Base-by-base conservation (phyloP, 2,797 vertebrate genomes). In the Acrossocheilus fasciatus region DNA sequence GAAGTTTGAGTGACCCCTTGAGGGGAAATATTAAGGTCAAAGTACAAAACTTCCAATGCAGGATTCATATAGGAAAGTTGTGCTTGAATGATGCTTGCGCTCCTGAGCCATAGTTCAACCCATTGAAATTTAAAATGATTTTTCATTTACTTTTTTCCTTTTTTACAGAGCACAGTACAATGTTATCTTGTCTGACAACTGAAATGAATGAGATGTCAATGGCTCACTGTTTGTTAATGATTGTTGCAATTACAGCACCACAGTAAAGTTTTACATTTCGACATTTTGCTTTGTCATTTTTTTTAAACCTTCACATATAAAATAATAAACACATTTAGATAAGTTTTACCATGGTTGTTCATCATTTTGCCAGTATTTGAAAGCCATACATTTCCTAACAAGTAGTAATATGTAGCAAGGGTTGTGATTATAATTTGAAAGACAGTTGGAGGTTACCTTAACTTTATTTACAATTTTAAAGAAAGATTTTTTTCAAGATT, bases 221-320 rank as follows among this genome's bases (percentile, higher is more conserved):
- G 83, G 91, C 91, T 86, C 64, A 92, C 92, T 91, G 94, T 93
- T 93, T 92, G 94, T 92, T 90, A 90, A 93, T 93, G 91, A 87
- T 82, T 93, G 92, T 95, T 93, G 88, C 88, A 84, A 93, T 92
- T 95, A 93, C 94, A 93, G 92, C 92, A 94, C 93, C 94, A 94
- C 95, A 95, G 95, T 96, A 96, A 95, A 92, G 68, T 87, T 95
- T 89, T 87, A 94, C 83, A 92, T 92, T 95, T 95, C 92, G 92
- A 94, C 85, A 91, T 89, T 88, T 59, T 86, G 74, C 36, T 41
- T 6, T 87, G 87, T 88, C 66, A 14, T 87, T 45, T 66, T 54
- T 20, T 20, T 20, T n/a, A 59, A 59, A n/a, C 20, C 52, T n/a
- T 84, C 15, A 26, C 7, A 17, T 1, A 20, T 11, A 15, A 11